Evolutionary conservation across 1,140 invertebrate species (phyloP), one percentile per base, ranked within the genome.

Genomic region (Heliconius eleuchia): DNA sequence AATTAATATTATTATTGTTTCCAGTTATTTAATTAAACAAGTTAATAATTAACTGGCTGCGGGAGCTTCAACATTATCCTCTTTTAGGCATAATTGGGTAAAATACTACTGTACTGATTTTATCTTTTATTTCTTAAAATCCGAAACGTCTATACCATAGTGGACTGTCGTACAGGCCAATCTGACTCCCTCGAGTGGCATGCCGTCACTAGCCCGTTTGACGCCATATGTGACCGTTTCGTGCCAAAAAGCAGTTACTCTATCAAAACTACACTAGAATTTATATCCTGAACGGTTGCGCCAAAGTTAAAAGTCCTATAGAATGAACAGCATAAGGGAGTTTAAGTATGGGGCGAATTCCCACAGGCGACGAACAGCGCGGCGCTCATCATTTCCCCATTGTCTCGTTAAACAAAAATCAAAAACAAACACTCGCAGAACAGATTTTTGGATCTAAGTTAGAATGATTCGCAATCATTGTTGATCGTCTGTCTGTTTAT

Each of bases 361-460:
- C 91, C 91, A 92, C 80, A 92, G 92, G 91, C 86, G 87, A 88
- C 87, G 89, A 91, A 85, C 86, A 82, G 86, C 87, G 81, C 88
- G 83, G 86, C 88, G 89, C 91, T 94, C 92, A 93, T 94, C 91
- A 93, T 94, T 93, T 93, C 92, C 92, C 92, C 90, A 94, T 94
- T 94, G 92, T 94, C 92, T 94, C 92, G 92, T 93, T 94, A 94
- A 89, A 94, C 92, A 93, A 93, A 94, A 94, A 94, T 94, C 92
- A 94, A 94, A 94, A 94, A 93, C 92, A 94, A 94, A 94, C 92
- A 93, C 88, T 91, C 87, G 4, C 60, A 66, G 60, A 60, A 82
- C 88, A 88, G 91, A 93, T 94, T 94, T 92, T 91, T 86, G 89
- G 89, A 84, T 88, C 89, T 91, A 90, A 91, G 88, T 91, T 80